Base-by-base conservation (phyloP, 2,888 invertebrate genomes). In the Andrena camellia region DNA sequence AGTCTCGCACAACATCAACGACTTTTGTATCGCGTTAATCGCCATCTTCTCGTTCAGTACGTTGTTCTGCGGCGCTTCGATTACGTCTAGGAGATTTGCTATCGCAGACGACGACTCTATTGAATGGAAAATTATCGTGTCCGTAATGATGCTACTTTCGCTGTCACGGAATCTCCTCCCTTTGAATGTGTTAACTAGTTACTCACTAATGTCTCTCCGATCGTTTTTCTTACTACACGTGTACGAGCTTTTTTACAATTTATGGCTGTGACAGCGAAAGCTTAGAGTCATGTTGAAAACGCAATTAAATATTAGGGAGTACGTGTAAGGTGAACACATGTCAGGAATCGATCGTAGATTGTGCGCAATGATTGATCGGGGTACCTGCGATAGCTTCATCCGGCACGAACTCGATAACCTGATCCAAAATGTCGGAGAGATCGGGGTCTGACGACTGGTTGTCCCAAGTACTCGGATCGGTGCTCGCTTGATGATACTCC, bases 21-120 rank as follows among this genome's bases (percentile, higher is more conserved):
- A 97, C 93, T 97, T 97, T 92, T 98, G 97, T 91, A 99, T 99
- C 64, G 97, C 98, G 92, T 97, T 97, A 85, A 99, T 99, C 42
- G 95, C 95, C 94, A 97, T 96, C 93, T 97, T 97, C 92, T 97
- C 97, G 91, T 96, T 96, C 90, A 96, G 94, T 74, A 95, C 95
- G 76, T 91, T 92, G 78, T 92, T 92, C 72, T 93, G 91, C 83
- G 93, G 92, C 71, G 94, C 90, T 90, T 94, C 94, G 62, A 94
- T 93, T 57, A 91, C 93, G 83, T 95, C 95, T 88, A 95, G 90
- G 77, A 95, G 90, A 88, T 94, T 95, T 84, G 92, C 93, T 87
- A 94, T 92, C 73, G 93, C 92, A 78, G 93, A 92, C 79, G 93
- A 92, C 79, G 91, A 91, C 88, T 93, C 92, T 92, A 81, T 81